A percentile compares a stretch with the other conserved stretches of the same genome.
These are phyloP conservation scores for Eristalis arbustorum DNA, from an alignment of 2,888 invertebrate species.

Conservation along the genomic window DNA sequence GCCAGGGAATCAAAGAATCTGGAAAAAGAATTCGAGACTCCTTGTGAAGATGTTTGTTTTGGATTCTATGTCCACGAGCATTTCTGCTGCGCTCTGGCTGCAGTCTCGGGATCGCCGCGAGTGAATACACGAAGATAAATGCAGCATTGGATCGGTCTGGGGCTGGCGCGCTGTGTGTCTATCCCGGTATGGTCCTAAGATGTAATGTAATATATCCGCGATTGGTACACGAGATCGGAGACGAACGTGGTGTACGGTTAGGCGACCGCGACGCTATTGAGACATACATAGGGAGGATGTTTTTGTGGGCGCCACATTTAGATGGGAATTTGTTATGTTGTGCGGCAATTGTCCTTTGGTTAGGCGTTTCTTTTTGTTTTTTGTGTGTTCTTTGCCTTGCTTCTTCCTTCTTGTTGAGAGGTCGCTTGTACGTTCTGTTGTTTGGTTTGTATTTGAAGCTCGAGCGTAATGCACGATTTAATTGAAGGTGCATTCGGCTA, in stretches of 20 bases:
- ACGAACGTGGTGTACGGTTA: slow-evolving; percentile 47
- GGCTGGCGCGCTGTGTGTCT: slow-evolving; percentile 58
- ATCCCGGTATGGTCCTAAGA: slow-evolving; percentile 67
- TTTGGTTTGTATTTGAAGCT: slow-evolving; percentile 23
- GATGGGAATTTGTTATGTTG: slow-evolving; percentile 71
- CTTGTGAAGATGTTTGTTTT: slow-evolving; percentile 70
- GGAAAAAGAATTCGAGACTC: slow-evolving; percentile 61
- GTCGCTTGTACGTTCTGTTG: neutral
- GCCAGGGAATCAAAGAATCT: slow-evolving; percentile 64
- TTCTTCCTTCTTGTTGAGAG: slow-evolving; percentile 10
- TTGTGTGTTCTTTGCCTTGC: neutral
- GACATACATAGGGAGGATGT: slow-evolving; percentile 67
- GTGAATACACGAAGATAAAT: slow-evolving; percentile 50
- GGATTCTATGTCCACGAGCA: slow-evolving; percentile 49
- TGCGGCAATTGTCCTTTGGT: slow-evolving; percentile 70
- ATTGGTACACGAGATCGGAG: slow-evolving; percentile 65
- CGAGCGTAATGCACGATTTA: slow-evolving; percentile 46
- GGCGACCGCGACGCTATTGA: slow-evolving; percentile 62
- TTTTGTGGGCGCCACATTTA: slow-evolving; percentile 71
- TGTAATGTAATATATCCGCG: slow-evolving; percentile 71
- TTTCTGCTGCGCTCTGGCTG: slow-evolving; percentile 9
- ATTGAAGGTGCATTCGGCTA: slow-evolving; percentile 19
- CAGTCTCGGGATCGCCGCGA: slow-evolving; percentile 8
- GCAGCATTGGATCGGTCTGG: slow-evolving; percentile 36
- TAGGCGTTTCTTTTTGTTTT: slow-evolving; percentile 6